These are phyloP conservation scores for Bettongia penicillata DNA, from an alignment of 2,113 vertebrate genomes.

Conservation along the genomic window DNA sequence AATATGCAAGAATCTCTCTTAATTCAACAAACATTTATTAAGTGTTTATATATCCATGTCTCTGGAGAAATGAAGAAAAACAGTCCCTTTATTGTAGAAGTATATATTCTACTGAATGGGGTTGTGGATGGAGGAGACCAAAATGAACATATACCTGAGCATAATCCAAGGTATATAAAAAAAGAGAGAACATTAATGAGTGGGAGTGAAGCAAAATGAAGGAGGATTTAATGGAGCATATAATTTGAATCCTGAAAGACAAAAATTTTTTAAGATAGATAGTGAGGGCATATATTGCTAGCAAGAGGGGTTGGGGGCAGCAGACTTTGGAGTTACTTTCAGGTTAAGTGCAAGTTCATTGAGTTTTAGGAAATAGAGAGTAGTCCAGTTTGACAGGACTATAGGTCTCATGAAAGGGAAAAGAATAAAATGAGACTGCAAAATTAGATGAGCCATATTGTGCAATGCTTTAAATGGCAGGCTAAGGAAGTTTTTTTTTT, in stretches of 20 bases:
- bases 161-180: background rate
- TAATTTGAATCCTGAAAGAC: background rate
- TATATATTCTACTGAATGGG: background rate
- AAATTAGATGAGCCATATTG: background rate
- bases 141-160: background rate
- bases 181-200: background rate
- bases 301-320: background rate
- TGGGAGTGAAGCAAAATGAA: background rate
- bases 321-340: background rate
- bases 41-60: background rate
- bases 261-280: background rate
- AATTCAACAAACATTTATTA: background rate
- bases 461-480: background rate
- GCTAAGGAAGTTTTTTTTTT: no score
- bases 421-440: background rate
- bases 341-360: background rate
- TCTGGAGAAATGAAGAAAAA: background rate
- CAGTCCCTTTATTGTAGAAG: background rate
- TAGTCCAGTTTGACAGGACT: background rate
- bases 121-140: no score
- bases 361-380: background rate
- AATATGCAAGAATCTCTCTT: background rate
- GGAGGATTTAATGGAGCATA: background rate
- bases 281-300: background rate
- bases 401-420: background rate